Evolutionary conservation across 2,888 invertebrate genomes (phyloP), one percentile per base, ranked within the genome.

Genomic region (Acleris literana): DNA sequence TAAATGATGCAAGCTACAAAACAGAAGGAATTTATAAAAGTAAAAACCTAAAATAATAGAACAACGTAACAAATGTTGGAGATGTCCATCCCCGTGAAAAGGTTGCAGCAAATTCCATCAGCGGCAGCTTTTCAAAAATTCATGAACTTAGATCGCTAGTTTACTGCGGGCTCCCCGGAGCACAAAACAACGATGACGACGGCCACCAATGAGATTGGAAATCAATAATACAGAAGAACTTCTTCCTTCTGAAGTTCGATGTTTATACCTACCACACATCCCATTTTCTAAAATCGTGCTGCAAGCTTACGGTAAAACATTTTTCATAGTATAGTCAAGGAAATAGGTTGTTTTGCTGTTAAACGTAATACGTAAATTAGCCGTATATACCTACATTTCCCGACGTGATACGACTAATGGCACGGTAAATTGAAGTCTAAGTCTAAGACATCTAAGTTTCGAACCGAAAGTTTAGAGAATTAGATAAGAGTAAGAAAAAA

Each of bases 71-170:
- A 33, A 33, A 49, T n/a, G 43, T 39, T 16, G 5, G 18, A 20
- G 7, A 59, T 29, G 43, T 49, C 56, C 51, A 63, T 49, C 48
- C 43, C 25, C 43, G 62, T 9, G 25, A 25, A 18, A 44, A 51
- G 25, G 39, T 25, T 22, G 63, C n/a, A 44, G 56, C 43, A 43
- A 56, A 63, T 63, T 63, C 63, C 56, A 63, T 63, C 63, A 51
- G 56, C 44, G 43, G 56, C 56, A 17, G 56, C 56, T 51, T 51
- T 39, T 63, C 22, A 56, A 56, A 63, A 49, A 63, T 63, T 56
- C 63, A 63, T 44, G 63, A 51, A 63, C 43, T 56, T 25, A 56
- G 49, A 51, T 56, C 25, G 39, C 39, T 39, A 55, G 48, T 62
- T 48, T 39, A 33, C 48, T 43, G 48, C 53, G 53, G 9, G 22